phyloP scores from a whole-genome alignment of 2,113 vertebrate species.

The Cyphomyrus discorhynchus region DNA sequence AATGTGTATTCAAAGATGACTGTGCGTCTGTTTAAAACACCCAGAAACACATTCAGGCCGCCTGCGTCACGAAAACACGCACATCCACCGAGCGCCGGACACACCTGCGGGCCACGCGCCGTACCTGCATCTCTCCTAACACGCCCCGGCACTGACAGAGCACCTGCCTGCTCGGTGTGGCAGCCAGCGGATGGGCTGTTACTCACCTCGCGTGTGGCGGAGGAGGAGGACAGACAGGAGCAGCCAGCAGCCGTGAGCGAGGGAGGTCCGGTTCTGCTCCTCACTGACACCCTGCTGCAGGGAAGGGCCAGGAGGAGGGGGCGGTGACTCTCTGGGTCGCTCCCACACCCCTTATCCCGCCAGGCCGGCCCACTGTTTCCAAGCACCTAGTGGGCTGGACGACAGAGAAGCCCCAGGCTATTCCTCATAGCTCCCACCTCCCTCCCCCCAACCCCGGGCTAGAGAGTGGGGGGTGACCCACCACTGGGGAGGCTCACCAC shows the following conservation, averaged over 20 bases:
- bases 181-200: neutral
- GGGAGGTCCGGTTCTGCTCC: conserved; percentile 20
- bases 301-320: neutral
- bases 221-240: conserved; percentile 14
- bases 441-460: conserved; percentile 26
- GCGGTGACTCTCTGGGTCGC: conserved; percentile 41
- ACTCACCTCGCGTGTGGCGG: neutral
- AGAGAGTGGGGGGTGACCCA: neutral
- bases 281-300: conserved; percentile 13
- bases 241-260: neutral
- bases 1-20: neutral
- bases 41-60: neutral
- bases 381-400: conserved; percentile 53
- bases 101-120: neutral
- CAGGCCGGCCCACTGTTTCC: conserved; percentile 38
- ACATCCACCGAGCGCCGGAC: conserved; percentile 26
- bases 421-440: neutral
- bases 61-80: neutral
- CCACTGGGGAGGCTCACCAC: neutral
- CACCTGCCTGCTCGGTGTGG: neutral
- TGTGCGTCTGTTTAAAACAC: neutral
- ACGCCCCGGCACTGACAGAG: neutral
- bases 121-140: neutral
- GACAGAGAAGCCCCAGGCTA: conserved; percentile 39
- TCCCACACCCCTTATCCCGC: neutral